Base-by-base conservation (phyloP, 2,797 vertebrate genomes). In the Cossypha niveicapilla region DNA sequence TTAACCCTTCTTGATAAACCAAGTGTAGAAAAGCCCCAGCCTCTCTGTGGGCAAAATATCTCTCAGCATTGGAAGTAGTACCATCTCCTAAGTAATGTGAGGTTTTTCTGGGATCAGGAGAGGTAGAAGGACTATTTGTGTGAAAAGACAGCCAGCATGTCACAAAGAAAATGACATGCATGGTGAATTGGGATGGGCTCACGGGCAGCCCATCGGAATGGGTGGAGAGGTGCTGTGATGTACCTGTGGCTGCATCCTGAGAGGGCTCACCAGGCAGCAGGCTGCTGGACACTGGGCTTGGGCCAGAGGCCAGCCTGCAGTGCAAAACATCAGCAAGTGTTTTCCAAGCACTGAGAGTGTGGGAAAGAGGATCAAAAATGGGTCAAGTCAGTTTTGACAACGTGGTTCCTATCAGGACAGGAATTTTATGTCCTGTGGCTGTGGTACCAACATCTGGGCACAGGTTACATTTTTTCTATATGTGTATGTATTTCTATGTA, bases 1-100 rank as follows among this genome's bases (percentile, higher is more conserved):
- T 95, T 96, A 92, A 76, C 73, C 92, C 34, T 76, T 96, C 86
- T 96, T 93, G 95, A 97, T 97, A 94, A 97, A 95, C 92, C 94
- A 91, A 91, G 88, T 94, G 93, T 39, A 51, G 51, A 71, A 94
- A 94, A 71, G 9, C 63, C 18, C 57, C 27, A 70, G 56, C 48
- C 51, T 18, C 28, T 65, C 32, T 51, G 37, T 51, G 37, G 30
- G 34, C 3, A 1, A 74, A 91, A 61, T 18, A 41, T 66, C 51
- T 53, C 80, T 65, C 0, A 0, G 48, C 37, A 8, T 44, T 63
- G 63, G 78, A 27, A 63, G 28, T 32, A 42, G 56, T 73, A 58
- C 63, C 22, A 45, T 62, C 48, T 82, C 48, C 41, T 8, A 11
- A 60, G 14, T 62, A 66, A 73, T 2, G 0, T 0, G 6, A 63